Conservation (phyloP, 2,113 vertebrate genomes). For the Leuciscus idus region DNA sequence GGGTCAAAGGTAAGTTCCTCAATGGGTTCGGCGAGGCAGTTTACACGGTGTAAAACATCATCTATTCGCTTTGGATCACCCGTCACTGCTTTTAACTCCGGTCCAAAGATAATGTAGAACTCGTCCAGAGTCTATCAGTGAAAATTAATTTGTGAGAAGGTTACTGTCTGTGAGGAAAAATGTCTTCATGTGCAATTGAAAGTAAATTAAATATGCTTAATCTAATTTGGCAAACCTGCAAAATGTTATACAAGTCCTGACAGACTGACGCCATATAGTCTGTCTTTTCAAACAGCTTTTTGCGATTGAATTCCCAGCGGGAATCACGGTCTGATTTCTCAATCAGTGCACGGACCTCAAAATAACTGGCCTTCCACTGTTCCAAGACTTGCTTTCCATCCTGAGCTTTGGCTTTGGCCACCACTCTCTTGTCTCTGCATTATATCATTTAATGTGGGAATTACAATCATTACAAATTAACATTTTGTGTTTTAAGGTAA, state of each 20-base stretch:
- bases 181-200: neutral
- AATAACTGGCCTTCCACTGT: conserved; percentile 88
- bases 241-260: conserved; percentile 81
- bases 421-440: conserved; percentile 77
- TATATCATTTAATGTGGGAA: conserved; percentile 25
- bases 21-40: conserved; percentile 80
- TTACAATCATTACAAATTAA: neutral
- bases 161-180: neutral
- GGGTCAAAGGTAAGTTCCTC: conserved; percentile 83
- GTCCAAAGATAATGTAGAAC: conserved; percentile 86
- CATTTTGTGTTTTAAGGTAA: neutral
- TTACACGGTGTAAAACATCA: conserved; percentile 79
- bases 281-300: conserved; percentile 87
- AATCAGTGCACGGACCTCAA: conserved; percentile 83
- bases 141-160: neutral
- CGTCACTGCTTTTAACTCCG: conserved; percentile 85
- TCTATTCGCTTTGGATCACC: conserved; percentile 82
- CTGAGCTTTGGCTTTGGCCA: conserved; percentile 77
- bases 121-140: conserved; percentile 84
- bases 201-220: neutral
- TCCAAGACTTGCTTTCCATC: conserved; percentile 82
- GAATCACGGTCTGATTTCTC: conserved; percentile 80
- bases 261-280: conserved; percentile 90
- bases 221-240: conserved; percentile 80
- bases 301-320: conserved; percentile 94